These are phyloP conservation scores for Incurvaria masculella DNA, from an alignment of 2,888 invertebrate species.

Conservation along the genomic window DNA sequence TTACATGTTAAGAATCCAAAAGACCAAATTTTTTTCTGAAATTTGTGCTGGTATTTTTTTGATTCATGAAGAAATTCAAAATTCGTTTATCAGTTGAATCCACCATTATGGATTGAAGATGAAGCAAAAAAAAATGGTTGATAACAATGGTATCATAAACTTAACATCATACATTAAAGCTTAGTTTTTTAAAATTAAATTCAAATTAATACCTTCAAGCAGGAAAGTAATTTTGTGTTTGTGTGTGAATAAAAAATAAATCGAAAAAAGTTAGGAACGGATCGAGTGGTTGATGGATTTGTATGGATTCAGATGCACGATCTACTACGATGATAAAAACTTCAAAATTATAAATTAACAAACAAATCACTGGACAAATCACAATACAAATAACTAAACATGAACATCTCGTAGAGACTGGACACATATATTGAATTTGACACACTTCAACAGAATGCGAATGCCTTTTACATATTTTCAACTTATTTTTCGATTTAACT, in stretches of 20 bases:
- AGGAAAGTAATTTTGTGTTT: not conserved
- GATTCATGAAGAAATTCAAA: too few species aligned
- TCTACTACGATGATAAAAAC: conserved; percentile 10
- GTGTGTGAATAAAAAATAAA: not conserved
- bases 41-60: too few species aligned
- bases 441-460: not conserved
- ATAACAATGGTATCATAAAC: too few species aligned
- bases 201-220: too few species aligned
- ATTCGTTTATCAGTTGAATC: too few species aligned
- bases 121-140: too few species aligned
- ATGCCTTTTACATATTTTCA: not conserved
- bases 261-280: not conserved
- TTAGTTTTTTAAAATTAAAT: too few species aligned
- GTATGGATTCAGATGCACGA: not conserved
- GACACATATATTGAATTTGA: not conserved
- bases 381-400: conserved; percentile 9
- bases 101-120: too few species aligned
- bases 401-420: not conserved
- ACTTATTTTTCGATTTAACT: not conserved
- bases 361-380: conserved; percentile 10
- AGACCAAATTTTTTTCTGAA: too few species aligned
- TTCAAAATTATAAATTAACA: conserved; percentile 16
- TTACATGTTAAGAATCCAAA: too few species aligned
- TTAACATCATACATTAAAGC: too few species aligned
- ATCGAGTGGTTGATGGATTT: not conserved